Conservation (phyloP, 2,113 vertebrate species). For the Mesocricetus auratus region DNA sequence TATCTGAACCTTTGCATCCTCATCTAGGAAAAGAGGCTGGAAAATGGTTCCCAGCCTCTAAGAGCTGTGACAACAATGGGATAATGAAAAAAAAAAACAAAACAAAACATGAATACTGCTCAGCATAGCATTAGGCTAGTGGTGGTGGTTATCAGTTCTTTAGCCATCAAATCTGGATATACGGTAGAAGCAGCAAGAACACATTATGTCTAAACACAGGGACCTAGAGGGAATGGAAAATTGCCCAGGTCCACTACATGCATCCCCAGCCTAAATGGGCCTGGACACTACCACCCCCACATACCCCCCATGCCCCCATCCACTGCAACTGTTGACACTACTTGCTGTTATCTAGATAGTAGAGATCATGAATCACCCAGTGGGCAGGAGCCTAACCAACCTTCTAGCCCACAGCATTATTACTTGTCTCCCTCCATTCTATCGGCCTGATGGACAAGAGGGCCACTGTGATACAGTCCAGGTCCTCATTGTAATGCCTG, state of each 20-base stretch:
- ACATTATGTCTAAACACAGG: neutral
- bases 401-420: neutral
- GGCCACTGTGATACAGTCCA: neutral
- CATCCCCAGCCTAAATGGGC: rapidly evolving
- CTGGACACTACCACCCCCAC: rapidly evolving
- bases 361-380: neutral
- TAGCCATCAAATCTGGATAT: neutral
- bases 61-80: neutral
- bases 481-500: neutral
- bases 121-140: neutral
- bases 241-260: rapidly evolving
- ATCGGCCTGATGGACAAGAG: too few species aligned
- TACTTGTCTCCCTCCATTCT: neutral
- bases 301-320: too few species aligned
- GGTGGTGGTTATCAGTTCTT: neutral
- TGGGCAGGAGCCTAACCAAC: neutral
- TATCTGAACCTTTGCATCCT: neutral
- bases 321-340: rapidly evolving
- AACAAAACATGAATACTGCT: neutral
- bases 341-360: neutral
- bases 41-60: neutral
- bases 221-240: neutral
- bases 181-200: neutral
- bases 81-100: neutral
- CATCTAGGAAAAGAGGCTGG: neutral